Evolutionary conservation across 2,888 invertebrate species (phyloP), one percentile per base, ranked within the genome.

Genomic region (Balanococcus diminutus): DNA sequence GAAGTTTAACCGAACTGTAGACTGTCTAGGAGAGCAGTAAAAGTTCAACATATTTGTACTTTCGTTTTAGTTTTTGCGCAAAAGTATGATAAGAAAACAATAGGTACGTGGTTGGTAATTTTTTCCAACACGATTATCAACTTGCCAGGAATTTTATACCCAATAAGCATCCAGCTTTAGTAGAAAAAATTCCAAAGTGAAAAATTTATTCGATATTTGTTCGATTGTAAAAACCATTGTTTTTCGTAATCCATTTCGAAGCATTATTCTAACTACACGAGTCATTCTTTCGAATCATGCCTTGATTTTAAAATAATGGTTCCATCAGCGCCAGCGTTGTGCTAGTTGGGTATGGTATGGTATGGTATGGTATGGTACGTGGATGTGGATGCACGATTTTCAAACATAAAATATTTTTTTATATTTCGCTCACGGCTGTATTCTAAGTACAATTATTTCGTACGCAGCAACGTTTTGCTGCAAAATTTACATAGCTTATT

Each of bases 401-500:
- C 14, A 25, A 25, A 31, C 25, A 25, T 72, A 72, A 22, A 72
- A 72, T 72, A 72, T 72, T 31, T 72, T 46, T 72, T 72, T 72
- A 72, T 72, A 72, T 72, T 72, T 72, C 31, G 72, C 72, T 72
- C 72, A 72, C 72, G 72, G 72, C 72, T 16, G 72, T 25, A 72
- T 56, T 11, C 19, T 56, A 72, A 31, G 31, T 72, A 72, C 72
- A 72, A 72, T 72, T 72, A 72, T 72, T 72, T 72, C 31, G 31
- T 31, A 72, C 31, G 31, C 14, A 31, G 31, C 4, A 72, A 72
- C 72, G 31, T 72, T n/a, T 72, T 72, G 72, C 72, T 5, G 72
- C 72, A 72, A 72, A 56, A 72, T 72, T 72, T 72, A 72, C 72
- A 72, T 72, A 72, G 72, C 22, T 56, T 56, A 56, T 56, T 56